Conservation (phyloP, 2,797 vertebrate species). For the Malurus splendens region DNA sequence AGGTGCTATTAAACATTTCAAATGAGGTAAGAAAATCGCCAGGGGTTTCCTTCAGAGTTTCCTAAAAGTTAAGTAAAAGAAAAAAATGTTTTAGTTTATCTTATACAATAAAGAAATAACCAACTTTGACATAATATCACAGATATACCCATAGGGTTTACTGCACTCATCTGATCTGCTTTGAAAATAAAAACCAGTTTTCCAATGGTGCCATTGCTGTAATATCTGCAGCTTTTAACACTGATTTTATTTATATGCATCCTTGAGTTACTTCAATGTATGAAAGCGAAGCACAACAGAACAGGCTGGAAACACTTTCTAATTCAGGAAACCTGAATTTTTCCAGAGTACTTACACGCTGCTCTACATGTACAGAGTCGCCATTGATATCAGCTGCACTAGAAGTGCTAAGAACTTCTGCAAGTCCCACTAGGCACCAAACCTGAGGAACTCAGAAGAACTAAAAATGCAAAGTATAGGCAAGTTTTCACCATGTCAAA, state of each 20-base stretch:
- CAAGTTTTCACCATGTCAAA: background rate
- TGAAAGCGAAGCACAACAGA: background rate
- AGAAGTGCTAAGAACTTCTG: background rate
- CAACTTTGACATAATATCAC: background rate
- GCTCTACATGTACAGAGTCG: background rate
- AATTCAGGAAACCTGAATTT: background rate
- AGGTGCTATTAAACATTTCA: slow-evolving; percentile 91
- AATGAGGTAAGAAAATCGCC: slow-evolving; percentile 84
- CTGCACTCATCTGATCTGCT: background rate
- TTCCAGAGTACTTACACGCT: background rate
- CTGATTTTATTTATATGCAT: background rate
- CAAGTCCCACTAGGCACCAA: background rate
- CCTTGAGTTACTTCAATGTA: background rate
- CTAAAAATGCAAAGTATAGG: background rate
- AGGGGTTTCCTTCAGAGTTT: slow-evolving; percentile 86
- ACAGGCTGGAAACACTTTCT: background rate
- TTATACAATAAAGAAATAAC: background rate
- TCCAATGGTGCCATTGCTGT: background rate
- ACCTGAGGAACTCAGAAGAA: background rate
- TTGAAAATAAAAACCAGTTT: background rate
- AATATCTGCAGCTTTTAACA: background rate
- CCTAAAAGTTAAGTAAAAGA: slow-evolving; percentile 76
- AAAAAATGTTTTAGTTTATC: background rate
- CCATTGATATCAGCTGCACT: background rate
- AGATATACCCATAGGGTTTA: background rate